A percentile compares a stretch with the other conserved stretches of the same genome.
phyloP scores from a whole-genome alignment of 2,888 invertebrate genomes.

The Heliconius ismenius region DNA sequence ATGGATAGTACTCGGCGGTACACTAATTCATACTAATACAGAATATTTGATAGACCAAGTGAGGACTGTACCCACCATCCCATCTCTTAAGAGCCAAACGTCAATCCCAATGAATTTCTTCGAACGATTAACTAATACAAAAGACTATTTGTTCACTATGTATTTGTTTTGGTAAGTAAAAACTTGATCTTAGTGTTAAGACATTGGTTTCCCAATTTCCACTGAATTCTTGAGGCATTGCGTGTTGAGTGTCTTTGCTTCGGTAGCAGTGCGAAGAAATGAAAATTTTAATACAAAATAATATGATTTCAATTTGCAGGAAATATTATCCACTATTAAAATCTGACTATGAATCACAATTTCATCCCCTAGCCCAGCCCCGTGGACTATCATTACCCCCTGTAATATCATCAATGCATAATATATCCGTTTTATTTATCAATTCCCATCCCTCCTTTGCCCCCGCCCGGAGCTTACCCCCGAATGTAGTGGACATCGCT shows the following conservation, averaged over 20 bases:
- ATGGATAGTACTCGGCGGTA: slow-evolving; percentile 59
- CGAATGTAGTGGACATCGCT: slow-evolving; percentile 61
- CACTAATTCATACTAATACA: slow-evolving; percentile 50
- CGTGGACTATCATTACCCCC: slow-evolving; percentile 54
- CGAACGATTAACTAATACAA: slow-evolving; percentile 52
- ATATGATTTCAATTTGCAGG: slow-evolving; percentile 8
- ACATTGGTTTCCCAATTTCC: no score
- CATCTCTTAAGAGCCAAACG: slow-evolving; percentile 51
- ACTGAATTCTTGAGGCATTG: no score
- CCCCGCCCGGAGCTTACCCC: slow-evolving; percentile 52
- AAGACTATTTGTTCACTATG: slow-evolving; percentile 25
- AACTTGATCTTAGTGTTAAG: no score
- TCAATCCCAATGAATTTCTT: slow-evolving; percentile 57
- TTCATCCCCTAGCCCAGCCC: slow-evolving; percentile 51
- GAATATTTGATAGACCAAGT: slow-evolving; percentile 59
- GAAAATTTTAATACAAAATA: no score
- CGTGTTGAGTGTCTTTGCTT: no score
- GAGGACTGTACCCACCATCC: slow-evolving; percentile 52
- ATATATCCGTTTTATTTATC: slow-evolving; percentile 57
- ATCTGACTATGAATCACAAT: slow-evolving; percentile 49
- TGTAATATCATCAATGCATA: slow-evolving; percentile 49
- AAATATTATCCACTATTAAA: not conserved
- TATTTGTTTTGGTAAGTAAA: slow-evolving; percentile 20
- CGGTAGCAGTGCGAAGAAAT: no score
- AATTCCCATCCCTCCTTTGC: slow-evolving; percentile 60